phyloP scores from a whole-genome alignment of 2,113 vertebrate genomes.

The Pterophyllum scalare region DNA sequence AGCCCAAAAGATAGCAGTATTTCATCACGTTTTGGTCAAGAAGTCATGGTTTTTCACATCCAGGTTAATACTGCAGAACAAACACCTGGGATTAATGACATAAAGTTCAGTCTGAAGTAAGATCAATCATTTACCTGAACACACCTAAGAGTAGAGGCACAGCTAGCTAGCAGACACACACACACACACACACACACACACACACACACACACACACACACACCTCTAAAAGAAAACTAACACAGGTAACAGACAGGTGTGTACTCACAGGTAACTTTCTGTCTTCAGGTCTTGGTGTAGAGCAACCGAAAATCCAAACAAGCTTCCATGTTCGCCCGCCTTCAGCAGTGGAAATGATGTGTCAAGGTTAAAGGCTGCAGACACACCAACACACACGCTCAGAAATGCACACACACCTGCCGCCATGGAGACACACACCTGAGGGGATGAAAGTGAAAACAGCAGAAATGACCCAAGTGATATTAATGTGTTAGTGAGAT shows the following conservation, averaged over 20 bases:
- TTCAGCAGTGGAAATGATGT: constrained; percentile 65
- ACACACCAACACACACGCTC: not conserved
- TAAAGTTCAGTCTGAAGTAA: not conserved
- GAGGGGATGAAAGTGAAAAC: not conserved
- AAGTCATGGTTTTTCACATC: not conserved
- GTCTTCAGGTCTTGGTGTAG: constrained; percentile 62
- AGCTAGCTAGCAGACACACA: not conserved
- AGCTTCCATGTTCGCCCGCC: constrained; percentile 20
- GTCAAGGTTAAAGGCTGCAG: constrained; percentile 57
- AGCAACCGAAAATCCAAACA: constrained; percentile 70
- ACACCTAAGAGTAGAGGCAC: not conserved
- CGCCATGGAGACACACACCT: constrained; percentile 53
- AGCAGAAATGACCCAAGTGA: not conserved
- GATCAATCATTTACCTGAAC: not conserved
- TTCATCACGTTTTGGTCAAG: not conserved
- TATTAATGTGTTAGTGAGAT: not conserved
- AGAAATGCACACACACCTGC: constrained; percentile 17
- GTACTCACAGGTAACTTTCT: constrained; percentile 45
- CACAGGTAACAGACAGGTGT: not conserved
- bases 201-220: not conserved
- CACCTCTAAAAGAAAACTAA: too few species aligned
- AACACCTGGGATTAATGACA: not conserved
- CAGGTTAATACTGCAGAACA: not conserved
- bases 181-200: not conserved
- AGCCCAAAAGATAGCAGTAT: not conserved